A percentile compares a stretch with the other conserved stretches of the same genome.
These are phyloP conservation scores for Incurvaria masculella DNA, from an alignment of 2,888 invertebrate genomes.

Conservation along the genomic window DNA sequence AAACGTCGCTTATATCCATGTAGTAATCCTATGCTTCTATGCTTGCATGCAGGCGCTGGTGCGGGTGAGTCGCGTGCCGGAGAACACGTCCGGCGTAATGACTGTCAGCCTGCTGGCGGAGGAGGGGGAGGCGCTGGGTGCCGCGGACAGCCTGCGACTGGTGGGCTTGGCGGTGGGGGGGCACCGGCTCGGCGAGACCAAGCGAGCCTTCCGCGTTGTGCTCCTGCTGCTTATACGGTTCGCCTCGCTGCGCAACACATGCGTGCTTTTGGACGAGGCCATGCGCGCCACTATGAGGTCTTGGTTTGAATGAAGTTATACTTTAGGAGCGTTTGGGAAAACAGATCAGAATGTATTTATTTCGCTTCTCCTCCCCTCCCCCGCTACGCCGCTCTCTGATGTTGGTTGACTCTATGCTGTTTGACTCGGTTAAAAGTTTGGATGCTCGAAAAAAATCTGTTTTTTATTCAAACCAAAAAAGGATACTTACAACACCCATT, in stretches of 20 bases:
- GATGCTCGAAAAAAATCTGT: no score
- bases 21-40: no score
- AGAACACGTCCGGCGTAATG: conserved; percentile 44
- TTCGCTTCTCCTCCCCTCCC: no score
- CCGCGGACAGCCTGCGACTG: conserved; percentile 32
- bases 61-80: conserved; percentile 34
- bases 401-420: no score
- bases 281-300: conserved; percentile 41
- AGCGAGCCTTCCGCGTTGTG: conserved; percentile 40
- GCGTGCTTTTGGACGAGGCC: conserved; percentile 36
- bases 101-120: conserved; percentile 35
- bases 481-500: no score
- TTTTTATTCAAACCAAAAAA: no score
- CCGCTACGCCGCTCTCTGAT: no score
- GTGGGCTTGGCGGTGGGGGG: conserved; percentile 44
- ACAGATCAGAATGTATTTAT: no score
- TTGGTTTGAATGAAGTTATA: no score
- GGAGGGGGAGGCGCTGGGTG: conserved; percentile 30
- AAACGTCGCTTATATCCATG: no score
- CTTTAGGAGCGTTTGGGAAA: no score
- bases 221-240: conserved; percentile 44
- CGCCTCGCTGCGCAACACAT: conserved; percentile 44
- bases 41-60: conserved; percentile 48
- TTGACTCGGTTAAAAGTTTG: no score
- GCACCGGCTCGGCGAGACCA: conserved; percentile 41